Base-by-base conservation (phyloP, 2,113 vertebrate species). In the Heterotilapia buettikoferi region DNA sequence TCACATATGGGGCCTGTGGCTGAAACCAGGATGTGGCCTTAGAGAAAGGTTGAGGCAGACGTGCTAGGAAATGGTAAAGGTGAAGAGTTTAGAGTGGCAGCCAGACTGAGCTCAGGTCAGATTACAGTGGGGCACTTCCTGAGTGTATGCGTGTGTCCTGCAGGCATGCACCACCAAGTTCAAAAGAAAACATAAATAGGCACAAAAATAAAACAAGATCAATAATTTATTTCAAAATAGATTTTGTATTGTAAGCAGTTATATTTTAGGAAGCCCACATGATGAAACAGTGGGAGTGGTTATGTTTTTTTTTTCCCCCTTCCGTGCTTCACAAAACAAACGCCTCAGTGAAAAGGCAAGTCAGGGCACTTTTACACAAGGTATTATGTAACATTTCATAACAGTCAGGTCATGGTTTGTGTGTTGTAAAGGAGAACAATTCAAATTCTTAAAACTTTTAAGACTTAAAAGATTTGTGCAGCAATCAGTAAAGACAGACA, bases 31-130 rank as follows among this genome's bases (percentile, higher is more conserved):
- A 63, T 21, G n/a, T 78, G 73, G 9, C 1, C 80, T 89, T 36
- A 76, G 31, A 50, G 82, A 93, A 92, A 94, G 95, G 90, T 90
- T 86, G 86, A 87, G 90, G 68, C n/a, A 3, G 54, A 84, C 71
- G 3, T 26, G 71, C 21, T 63, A 89, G 90, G 86, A 96, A 96
- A 96, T 96, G 95, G 92, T 96, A 96, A 97, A 96, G 96, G 96
- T 96, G 95, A 96, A 95, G 76, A 90, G 95, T 94, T 95, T 95
- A 95, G 88, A 92, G 87, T 95, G 57, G 94, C 94, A 95, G 92
- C 52, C 57, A 31, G 86, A 40, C 66, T 71, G 80, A 84, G 86
- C 85, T 88, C 73, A 91, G 95, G 84, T 97, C 95, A 82, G 52
- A 79, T 96, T 96, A 95, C 96, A 89, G 29, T 2, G 5, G 47